Base-by-base conservation (phyloP, 2,888 invertebrate species). In the Kryphioiulus occultus region DNA sequence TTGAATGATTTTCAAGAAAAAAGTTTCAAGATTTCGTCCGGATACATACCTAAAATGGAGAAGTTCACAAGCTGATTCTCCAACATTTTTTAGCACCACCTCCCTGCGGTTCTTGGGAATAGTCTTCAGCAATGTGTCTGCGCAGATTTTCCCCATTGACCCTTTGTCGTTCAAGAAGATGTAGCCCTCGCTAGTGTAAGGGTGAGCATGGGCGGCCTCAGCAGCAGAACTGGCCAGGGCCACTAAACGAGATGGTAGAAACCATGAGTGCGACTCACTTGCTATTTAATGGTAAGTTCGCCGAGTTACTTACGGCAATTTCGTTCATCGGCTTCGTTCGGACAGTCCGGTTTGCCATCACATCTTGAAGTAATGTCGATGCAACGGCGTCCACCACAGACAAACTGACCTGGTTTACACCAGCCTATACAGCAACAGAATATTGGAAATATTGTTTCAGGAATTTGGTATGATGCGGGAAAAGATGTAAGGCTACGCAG, bases 81-180 rank as follows among this genome's bases (percentile, higher is more conserved):
- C 96, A 4, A 96, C 95, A 19, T 95, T 95, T 90, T 94, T 93
- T 2, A 96, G 93, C 35, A 94, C 94, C 47, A 92, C 92, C 89
- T 93, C 93, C 91, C 92, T 91, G 90, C 92, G 92, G 35, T 91
- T 91, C 42, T 91, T 91, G 15, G 94, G 93, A 59, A 94, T 90
- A 85, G 93, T 93, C 22, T 93, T 93, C 90, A 96, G 95, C 89
- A 96, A 93, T 86, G 95, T 96, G 90, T 96, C 95, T 0, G 96
- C 95, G 91, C 97, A 97, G 59, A 97, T 92, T 92, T 96, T 96
- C 86, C 96, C 96, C 86, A 94, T 93, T 86, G 94, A 94, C 9
- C 96, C 96, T 90, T 95, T 95, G 92, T 97, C 97, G 90, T 96
- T 95, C 93, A 96, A 96, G 89, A 96, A 94, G 4, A 96, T 96